Conservation (phyloP, 2,888 invertebrate genomes). For the Bombyx huttoni region DNA sequence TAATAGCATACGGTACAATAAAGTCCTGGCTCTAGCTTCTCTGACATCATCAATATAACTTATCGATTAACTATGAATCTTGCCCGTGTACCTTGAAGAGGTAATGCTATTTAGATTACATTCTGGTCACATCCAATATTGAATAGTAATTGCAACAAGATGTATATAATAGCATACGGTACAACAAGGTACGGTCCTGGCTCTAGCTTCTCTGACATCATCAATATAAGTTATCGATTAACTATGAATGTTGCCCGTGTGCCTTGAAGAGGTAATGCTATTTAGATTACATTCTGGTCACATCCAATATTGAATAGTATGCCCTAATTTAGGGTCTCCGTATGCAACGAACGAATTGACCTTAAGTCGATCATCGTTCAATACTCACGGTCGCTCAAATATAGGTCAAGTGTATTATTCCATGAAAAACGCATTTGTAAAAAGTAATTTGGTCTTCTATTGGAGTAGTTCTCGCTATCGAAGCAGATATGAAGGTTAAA, state of each 20-base stretch:
- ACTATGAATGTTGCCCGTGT: background rate
- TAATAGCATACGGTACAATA: too few relatives aligned
- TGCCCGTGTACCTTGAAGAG: background rate
- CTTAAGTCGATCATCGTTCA: conserved; percentile 4
- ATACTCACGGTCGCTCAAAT: conserved; percentile 4
- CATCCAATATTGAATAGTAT: conserved; percentile 1
- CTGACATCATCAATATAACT: too few relatives aligned
- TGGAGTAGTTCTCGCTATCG: background rate
- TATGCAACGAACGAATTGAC: conserved; percentile 8
- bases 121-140: conserved; percentile 9
- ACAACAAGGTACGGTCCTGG: too few relatives aligned
- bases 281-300: conserved; percentile 8
- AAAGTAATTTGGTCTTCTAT: too few relatives aligned
- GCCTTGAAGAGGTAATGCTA: background rate
- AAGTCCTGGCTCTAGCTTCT: too few relatives aligned
- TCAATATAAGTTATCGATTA: background rate
- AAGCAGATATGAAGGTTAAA: background rate
- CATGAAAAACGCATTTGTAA: background rate
- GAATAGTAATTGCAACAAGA: background rate
- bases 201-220: too few relatives aligned
- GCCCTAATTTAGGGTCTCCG: conserved; percentile 12
- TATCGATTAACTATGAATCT: background rate
- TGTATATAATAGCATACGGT: too few relatives aligned
- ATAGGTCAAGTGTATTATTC: conserved; percentile 11
- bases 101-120: background rate